A percentile compares a stretch with the other conserved stretches of the same genome.
Evolutionary conservation across 2,797 vertebrate genomes (phyloP).

Genomic region (Danio kyathit): DNA sequence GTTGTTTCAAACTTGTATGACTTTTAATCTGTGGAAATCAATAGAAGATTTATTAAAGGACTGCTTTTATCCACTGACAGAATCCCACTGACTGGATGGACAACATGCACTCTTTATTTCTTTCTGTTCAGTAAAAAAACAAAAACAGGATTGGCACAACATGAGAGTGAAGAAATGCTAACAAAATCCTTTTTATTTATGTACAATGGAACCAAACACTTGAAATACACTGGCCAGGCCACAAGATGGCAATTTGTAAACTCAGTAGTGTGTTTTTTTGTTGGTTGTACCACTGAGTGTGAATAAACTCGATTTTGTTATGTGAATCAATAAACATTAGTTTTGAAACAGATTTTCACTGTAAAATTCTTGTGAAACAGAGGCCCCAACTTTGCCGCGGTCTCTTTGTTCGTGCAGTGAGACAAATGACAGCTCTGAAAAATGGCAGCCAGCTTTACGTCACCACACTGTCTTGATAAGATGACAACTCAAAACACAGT

Average conservation of each 20-base stretch:
- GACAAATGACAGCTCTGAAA: conserved; percentile 49
- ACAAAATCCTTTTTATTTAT: not conserved
- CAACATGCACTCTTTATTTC: not conserved
- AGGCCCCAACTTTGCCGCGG: not conserved
- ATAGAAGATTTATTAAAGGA: not conserved
- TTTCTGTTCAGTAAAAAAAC: not conserved
- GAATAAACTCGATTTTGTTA: conserved; percentile 15
- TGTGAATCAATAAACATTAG: not conserved
- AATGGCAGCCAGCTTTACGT: conserved; percentile 54
- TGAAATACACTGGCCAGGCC: not conserved
- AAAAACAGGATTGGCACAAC: not conserved
- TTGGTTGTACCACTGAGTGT: conserved; percentile 7
- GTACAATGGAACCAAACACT: not conserved
- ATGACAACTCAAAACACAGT: conserved; percentile 58
- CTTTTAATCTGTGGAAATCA: not conserved
- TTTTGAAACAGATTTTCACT: conserved; percentile 19
- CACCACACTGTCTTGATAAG: conserved; percentile 66
- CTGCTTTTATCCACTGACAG: not conserved
- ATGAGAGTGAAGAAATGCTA: not conserved
- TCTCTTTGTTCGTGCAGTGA: conserved; percentile 33
- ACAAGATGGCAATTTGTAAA: conserved; percentile 5
- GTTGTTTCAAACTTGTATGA: not conserved
- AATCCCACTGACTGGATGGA: not conserved
- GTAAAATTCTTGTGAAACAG: conserved; percentile 20
- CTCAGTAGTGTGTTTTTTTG: not conserved